A percentile compares a stretch with the other conserved stretches of the same genome.
These are phyloP conservation scores for Brachymystax lenok DNA, from an alignment of 2,797 vertebrate genomes.

Conservation along the genomic window DNA sequence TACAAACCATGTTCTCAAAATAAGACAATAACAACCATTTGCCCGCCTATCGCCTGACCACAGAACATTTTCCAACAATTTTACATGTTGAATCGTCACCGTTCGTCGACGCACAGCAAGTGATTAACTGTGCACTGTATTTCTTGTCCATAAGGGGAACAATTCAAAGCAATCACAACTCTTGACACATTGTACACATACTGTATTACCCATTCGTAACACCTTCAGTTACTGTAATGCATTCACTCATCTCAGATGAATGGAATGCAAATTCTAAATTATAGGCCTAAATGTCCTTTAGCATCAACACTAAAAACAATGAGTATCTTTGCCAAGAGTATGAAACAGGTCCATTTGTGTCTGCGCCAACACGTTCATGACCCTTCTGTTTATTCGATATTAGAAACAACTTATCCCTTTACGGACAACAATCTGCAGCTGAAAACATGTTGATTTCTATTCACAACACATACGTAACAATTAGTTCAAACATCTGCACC, in stretches of 20 bases:
- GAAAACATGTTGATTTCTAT: background rate
- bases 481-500: background rate
- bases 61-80: background rate
- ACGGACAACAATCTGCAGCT: background rate
- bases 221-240: background rate
- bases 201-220: conserved; percentile 1
- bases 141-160: background rate
- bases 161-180: background rate
- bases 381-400: background rate
- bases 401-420: background rate
- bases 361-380: background rate
- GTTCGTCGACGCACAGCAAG: background rate
- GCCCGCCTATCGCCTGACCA: background rate
- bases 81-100: background rate
- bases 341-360: background rate
- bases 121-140: background rate
- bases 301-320: background rate
- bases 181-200: background rate
- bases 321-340: background rate
- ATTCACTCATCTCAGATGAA: background rate
- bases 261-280: background rate
- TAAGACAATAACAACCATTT: background rate
- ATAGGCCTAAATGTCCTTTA: background rate
- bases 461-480: background rate
- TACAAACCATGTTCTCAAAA: conserved; percentile 1